These are phyloP conservation scores for Spinus pinus DNA, from an alignment of 2,797 vertebrate genomes.

Conservation along the genomic window DNA sequence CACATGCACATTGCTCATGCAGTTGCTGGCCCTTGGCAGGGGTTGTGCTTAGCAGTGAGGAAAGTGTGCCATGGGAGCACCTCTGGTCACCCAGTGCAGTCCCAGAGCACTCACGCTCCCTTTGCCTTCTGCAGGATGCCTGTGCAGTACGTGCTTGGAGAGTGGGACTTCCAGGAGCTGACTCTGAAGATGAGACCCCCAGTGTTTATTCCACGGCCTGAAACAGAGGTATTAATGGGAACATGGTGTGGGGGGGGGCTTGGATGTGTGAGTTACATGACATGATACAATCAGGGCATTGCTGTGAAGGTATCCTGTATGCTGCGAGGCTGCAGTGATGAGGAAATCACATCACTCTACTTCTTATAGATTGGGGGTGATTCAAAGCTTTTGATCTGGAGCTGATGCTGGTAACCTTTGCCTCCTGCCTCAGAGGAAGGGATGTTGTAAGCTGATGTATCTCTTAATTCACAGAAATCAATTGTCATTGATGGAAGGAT, in stretches of 20 bases:
- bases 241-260: accelerated
- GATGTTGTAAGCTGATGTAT: neutral
- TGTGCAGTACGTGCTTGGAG: conserved; percentile 92
- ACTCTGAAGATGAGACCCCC: conserved; percentile 91
- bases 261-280: neutral
- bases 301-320: neutral
- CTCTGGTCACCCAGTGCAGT: neutral
- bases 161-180: conserved; percentile 95
- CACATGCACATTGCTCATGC: accelerated
- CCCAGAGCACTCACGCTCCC: neutral
- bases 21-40: neutral
- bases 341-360: neutral
- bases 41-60: neutral
- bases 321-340: neutral
- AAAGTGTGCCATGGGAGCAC: neutral
- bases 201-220: conserved; percentile 95
- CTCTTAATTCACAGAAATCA: neutral
- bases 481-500: neutral
- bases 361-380: neutral
- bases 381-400: neutral
- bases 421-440: neutral
- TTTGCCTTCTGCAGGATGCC: conserved; percentile 83
- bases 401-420: neutral
- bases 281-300: accelerated
- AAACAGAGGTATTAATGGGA: conserved; percentile 87